These are phyloP conservation scores for Drosophila percnosoma DNA, from an alignment of 2,888 invertebrate genomes.

Conservation along the genomic window DNA sequence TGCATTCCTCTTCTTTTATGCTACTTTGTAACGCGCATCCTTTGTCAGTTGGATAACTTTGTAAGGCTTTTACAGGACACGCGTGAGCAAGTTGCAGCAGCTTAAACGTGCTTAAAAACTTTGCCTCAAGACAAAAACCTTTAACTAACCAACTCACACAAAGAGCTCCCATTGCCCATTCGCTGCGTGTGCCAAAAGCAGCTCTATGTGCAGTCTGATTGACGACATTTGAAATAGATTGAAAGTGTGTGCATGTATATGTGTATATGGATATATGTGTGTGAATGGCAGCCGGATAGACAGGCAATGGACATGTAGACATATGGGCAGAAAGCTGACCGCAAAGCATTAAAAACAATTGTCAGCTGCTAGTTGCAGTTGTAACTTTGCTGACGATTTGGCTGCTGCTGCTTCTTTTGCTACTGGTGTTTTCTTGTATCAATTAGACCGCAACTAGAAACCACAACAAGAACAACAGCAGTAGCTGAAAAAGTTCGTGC, in stretches of 20 bases:
- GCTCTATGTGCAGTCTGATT: conserved; percentile 32
- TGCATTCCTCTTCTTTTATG: conserved; percentile 4
- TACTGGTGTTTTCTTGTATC: conserved; percentile 53
- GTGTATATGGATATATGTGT: conserved; percentile 13
- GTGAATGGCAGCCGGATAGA: conserved; percentile 26
- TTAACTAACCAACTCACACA: conserved; percentile 56
- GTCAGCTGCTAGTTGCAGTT: conserved; percentile 70
- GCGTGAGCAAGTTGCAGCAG: conserved; percentile 58
- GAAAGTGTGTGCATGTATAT: conserved; percentile 30
- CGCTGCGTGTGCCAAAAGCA: conserved; percentile 49
- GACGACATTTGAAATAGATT: conserved; percentile 66
- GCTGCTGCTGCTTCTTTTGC: conserved; percentile 24
- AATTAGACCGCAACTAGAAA: conserved; percentile 70
- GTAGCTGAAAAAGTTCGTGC: conserved; percentile 26
- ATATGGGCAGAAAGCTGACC: conserved; percentile 56
- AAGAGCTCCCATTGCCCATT: conserved; percentile 53
- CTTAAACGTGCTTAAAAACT: conserved; percentile 70
- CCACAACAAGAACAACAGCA: conserved; percentile 35
- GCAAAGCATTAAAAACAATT: conserved; percentile 78
- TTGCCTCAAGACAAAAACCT: conserved; percentile 60
- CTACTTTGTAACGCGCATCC: conserved; percentile 20
- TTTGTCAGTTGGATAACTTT: conserved; percentile 59
- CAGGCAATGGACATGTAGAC: conserved; percentile 17
- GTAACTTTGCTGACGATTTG: conserved; percentile 60
- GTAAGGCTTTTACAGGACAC: conserved; percentile 62